Conservation (phyloP, 2,113 vertebrate species). For the Phalacrocorax aristotelis region DNA sequence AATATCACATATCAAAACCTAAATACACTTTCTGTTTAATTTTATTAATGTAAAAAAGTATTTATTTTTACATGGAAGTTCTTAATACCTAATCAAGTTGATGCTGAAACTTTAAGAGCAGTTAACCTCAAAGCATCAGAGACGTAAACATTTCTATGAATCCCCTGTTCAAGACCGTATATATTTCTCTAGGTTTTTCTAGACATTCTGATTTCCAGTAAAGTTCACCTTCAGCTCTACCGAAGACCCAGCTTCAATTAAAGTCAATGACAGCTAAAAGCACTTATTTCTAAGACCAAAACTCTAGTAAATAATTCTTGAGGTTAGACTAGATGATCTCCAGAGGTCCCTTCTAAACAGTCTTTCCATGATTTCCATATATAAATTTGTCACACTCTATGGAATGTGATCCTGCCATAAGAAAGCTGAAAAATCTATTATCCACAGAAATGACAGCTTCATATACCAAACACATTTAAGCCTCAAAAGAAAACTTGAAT, state of each 20-base stretch:
- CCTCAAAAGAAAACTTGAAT: not conserved
- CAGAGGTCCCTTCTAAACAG: not conserved
- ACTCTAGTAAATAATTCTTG: not conserved
- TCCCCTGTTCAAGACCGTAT: not conserved
- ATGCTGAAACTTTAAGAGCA: not conserved
- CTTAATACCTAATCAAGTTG: not conserved
- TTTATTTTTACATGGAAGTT: not conserved
- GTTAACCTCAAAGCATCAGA: not conserved
- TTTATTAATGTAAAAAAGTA: not conserved
- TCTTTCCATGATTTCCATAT: not conserved
- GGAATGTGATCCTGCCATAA: not conserved
- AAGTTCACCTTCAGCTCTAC: not conserved
- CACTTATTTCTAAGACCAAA: not conserved
- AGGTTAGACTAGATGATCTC: not conserved
- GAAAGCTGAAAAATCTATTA: not conserved
- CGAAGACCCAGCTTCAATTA: not conserved
- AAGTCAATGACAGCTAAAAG: not conserved
- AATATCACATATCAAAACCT: not conserved
- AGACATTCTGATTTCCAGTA: not conserved
- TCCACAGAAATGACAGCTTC: not conserved
- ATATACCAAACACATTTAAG: not conserved
- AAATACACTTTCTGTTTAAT: not conserved
- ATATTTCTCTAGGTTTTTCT: not conserved
- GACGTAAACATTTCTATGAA: not conserved
- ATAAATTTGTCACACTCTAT: not conserved